Base-by-base conservation (phyloP, 2,113 vertebrate species). In the Brachionichthys hirsutus region DNA sequence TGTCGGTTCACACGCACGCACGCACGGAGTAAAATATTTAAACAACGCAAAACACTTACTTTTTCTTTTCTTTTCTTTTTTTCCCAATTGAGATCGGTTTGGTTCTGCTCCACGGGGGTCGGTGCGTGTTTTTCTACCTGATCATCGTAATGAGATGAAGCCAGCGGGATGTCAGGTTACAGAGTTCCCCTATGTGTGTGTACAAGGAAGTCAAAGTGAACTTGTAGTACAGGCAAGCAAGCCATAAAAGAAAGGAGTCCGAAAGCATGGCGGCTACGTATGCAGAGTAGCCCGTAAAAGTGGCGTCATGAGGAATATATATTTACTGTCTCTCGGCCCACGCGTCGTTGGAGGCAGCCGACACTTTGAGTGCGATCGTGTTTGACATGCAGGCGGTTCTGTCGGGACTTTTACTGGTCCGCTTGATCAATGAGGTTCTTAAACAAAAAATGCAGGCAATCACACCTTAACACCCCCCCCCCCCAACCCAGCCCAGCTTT, bases 161-260 rank as follows among this genome's bases (percentile, higher is more conserved):
- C 67, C 1, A 50, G 35, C 62, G 62, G 66, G 66, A 74, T 69
- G 66, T 51, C 10, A 48, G 67, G 66, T 63, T 62, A 67, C 62
- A 67, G 69, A 91, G 89, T 92, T 92, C 92, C 92, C 91, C 92
- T 89, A 90, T 91, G 88, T 66, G 59, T 43, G 43, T 77, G 73
- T 59, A 92, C 73, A 73, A 91, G 92, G 92, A 92, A 92, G 92
- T 92, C 84, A 87, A 83, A 89, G 87, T 88, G 79, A 30, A 87
- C 82, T 84, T 78, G 85, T 75, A 78, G 80, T 86, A 75, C 49
- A 85, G 51, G 67, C 70, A 24, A n/a, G 10, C 54, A 61, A 55
- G 77, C 65, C 72, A 22, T 44, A 42, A 68, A 69, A 54, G 56
- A 50, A 54, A 46, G 48, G 46, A 61, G 81, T 73, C 87, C 87